Base-by-base conservation (phyloP, 30 jellyfish, hydroid and myxozoan genomes). In the Pseudorhiza aurosa region DNA sequence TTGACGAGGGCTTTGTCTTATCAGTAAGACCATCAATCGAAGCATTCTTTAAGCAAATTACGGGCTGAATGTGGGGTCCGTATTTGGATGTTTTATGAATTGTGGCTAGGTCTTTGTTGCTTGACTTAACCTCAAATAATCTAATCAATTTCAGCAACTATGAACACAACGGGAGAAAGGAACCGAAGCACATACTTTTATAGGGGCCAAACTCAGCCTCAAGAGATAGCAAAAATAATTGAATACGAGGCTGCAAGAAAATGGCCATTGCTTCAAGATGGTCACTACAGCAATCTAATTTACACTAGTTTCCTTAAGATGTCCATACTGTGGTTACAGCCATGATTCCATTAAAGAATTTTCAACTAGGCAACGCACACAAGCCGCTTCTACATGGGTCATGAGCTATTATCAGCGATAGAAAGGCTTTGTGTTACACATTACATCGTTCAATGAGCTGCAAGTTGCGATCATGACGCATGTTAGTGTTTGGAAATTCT, bases 21-120 rank as follows among this genome's bases (percentile, higher is more conserved):
- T 73, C 75, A 30, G 67, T 37, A 22, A 51, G 46, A 29, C 37
- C 43, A 73, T 31, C 86, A 73, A 53, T 59, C 30, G 67, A 27
- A 22, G 86, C 57, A 73, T 73, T 51, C 75, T 73, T 73, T 31
- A 57, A 50, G 53, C 35, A 73, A 73, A 53, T 73, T 65, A 73
- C 62, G 35, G 65, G 53, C 86, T 36, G 65, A 59, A 22, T 76
- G 88, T 76, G 88, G 53, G 88, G 88, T 76, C 88, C 57, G 58
- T 76, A 40, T 44, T 76, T 57, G 78, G 79, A 36, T 60, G 67
- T 44, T 58, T 28, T 39, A 76, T 58, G 68, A 56, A 76, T 73
- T 76, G 79, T 62, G 88, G 88, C 79, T 44, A 19, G 8, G 17
- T 22, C 88, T 76, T 76, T 76, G 88, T 76, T 43, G 17, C 62